These are phyloP conservation scores for Diaprepes abbreviatus DNA, from an alignment of 2,888 invertebrate genomes.

Conservation along the genomic window DNA sequence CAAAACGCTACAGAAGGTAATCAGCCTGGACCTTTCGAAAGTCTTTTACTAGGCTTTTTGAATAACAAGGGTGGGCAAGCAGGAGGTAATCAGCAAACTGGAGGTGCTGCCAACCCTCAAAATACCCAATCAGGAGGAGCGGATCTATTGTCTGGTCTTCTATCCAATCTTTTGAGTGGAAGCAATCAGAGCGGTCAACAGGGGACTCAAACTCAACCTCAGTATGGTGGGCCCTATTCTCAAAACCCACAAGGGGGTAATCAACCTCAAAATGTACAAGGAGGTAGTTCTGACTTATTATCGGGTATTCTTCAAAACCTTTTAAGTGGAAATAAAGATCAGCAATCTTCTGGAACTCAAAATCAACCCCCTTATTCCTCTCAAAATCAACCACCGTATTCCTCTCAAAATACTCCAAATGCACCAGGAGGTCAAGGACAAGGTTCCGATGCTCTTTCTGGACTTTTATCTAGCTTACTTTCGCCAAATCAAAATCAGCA, in stretches of 20 bases:
- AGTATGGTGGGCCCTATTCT: neutral
- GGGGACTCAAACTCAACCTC: neutral
- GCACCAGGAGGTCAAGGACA: constrained; percentile 26
- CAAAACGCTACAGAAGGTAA: neutral
- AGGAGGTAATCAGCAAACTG: constrained; percentile 1
- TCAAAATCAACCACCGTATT: constrained; percentile 25
- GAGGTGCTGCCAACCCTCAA: constrained; percentile 26
- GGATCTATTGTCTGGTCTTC: constrained; percentile 36
- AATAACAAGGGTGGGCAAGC: constrained; percentile 11
- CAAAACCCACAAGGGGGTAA: neutral
- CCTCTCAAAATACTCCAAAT: constrained; percentile 29
- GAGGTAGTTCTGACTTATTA: constrained; percentile 41
- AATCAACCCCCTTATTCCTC: constrained; percentile 24
- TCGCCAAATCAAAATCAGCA: constrained; percentile 26
- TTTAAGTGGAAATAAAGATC: constrained; percentile 43
- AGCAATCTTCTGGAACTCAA: constrained; percentile 42
- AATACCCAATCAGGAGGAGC: constrained; percentile 12
- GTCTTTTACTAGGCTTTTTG: constrained; percentile 35
- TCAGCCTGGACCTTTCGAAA: constrained; percentile 37
- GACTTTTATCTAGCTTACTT: constrained; percentile 45
- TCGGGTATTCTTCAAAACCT: constrained; percentile 49
- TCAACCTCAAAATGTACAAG: constrained; percentile 31
- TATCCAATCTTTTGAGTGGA: constrained; percentile 35
- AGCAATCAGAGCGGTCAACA: constrained; percentile 16
- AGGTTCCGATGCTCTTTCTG: constrained; percentile 44